phyloP scores from a whole-genome alignment of 2,888 invertebrate genomes.

The Pyrochroa serraticornis region DNA sequence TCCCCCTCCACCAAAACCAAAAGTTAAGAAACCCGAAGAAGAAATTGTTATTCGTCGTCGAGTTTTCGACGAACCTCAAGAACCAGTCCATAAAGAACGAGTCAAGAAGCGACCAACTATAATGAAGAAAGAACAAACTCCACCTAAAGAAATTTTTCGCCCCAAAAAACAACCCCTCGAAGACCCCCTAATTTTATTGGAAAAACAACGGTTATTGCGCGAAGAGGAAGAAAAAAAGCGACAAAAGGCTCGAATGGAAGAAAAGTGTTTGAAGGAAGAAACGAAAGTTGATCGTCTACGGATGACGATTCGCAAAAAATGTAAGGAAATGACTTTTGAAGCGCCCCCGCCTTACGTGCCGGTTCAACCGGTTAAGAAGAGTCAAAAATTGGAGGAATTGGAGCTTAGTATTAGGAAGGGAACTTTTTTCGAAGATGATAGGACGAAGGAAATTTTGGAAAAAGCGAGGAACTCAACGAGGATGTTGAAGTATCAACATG shows the following conservation, averaged over 20 bases:
- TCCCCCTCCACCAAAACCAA: conserved; percentile 39
- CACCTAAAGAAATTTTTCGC: conserved; percentile 41
- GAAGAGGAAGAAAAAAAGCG: conserved; percentile 54
- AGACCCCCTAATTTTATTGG: conserved; percentile 47
- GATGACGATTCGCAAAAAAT: conserved; percentile 51
- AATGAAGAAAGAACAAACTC: conserved; percentile 35
- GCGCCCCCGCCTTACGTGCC: conserved; percentile 51
- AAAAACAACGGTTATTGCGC: conserved; percentile 45
- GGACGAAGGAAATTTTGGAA: conserved; percentile 53
- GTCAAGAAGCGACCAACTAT: conserved; percentile 45
- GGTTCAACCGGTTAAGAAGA: conserved; percentile 52
- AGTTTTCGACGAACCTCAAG: conserved; percentile 47
- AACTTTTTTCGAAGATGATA: conserved; percentile 55
- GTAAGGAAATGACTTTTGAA: conserved; percentile 50
- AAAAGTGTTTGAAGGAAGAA: conserved; percentile 52
- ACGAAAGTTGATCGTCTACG: conserved; percentile 50
- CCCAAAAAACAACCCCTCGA: conserved; percentile 45
- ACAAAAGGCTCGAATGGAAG: conserved; percentile 49
- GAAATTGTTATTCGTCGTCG: conserved; percentile 51
- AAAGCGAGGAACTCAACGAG: conserved; percentile 50
- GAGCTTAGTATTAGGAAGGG: conserved; percentile 53
- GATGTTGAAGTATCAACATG: conserved; percentile 48
- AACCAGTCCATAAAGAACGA: conserved; percentile 46
- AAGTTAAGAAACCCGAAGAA: conserved; percentile 42
- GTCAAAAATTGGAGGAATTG: conserved; percentile 51